phyloP scores from a whole-genome alignment of 2,797 vertebrate genomes.

The Oryzias sinensis region DNA sequence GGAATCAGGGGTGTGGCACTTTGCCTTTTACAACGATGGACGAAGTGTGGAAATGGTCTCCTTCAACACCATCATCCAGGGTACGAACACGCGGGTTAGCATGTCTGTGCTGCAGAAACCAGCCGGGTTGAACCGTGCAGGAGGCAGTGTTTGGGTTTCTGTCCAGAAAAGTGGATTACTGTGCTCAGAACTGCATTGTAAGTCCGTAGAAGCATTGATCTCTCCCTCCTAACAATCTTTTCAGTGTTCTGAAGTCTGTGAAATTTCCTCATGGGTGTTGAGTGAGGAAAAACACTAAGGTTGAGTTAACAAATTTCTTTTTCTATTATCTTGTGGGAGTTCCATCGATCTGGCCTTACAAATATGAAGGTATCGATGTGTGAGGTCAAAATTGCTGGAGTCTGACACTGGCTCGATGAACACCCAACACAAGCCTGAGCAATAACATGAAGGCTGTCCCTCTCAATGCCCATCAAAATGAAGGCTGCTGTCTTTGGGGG shows the following conservation, averaged over 20 bases:
- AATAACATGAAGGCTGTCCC: constrained; percentile 68
- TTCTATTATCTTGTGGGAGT: constrained; percentile 62
- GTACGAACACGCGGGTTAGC: constrained; percentile 64
- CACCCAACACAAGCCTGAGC: constrained; percentile 54
- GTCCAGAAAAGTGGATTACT: constrained; percentile 47
- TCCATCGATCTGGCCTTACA: constrained; percentile 65
- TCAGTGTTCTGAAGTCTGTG: constrained; percentile 60
- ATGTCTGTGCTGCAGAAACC: constrained; percentile 26
- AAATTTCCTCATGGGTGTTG: constrained; percentile 68
- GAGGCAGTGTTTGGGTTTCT: constrained; percentile 33
- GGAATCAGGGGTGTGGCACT: constrained; percentile 95
- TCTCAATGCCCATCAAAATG: constrained; percentile 65
- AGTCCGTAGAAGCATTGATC: constrained; percentile 60
- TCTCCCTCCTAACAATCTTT: constrained; percentile 50
- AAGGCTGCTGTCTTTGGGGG: constrained; percentile 54
- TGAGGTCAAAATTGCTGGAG: constrained; percentile 67
- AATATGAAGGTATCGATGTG: constrained; percentile 75
- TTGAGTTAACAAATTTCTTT: constrained; percentile 60
- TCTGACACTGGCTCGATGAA: constrained; percentile 54
- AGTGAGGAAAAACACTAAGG: constrained; percentile 55
- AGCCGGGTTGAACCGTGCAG: constrained; percentile 27
- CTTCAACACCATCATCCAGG: constrained; percentile 94
- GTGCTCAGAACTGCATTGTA: constrained; percentile 42
- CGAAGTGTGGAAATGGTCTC: constrained; percentile 88
- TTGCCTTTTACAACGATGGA: constrained; percentile 98